Evolutionary conservation across 2,888 invertebrate genomes (phyloP).

Genomic region (Cheilosia scutellata): DNA sequence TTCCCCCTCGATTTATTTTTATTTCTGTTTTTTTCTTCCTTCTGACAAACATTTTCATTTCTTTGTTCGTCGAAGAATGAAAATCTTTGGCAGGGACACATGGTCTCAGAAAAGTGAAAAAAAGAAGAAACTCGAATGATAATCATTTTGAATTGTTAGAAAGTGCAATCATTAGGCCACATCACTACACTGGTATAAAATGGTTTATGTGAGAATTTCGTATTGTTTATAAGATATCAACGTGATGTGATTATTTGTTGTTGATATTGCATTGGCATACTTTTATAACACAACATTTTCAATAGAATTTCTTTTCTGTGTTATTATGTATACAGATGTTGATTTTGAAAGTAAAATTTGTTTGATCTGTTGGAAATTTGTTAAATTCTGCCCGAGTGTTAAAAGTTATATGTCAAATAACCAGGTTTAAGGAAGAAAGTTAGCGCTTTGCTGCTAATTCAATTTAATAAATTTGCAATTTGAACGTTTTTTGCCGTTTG

Average conservation of each 20-base stretch:
- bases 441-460: conserved; percentile 10
- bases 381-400: not conserved
- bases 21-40: not conserved
- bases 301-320: conserved; percentile 26
- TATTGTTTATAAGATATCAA: conserved; percentile 54
- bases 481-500: not conserved
- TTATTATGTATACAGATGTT: not conserved
- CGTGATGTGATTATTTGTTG: conserved; percentile 54
- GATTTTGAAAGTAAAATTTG: conserved; percentile 10
- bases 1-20: not conserved
- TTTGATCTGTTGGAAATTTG: not conserved
- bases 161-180: conserved; percentile 56
- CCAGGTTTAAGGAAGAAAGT: conserved; percentile 6
- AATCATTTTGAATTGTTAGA: conserved; percentile 50
- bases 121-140: conserved; percentile 17
- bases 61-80: not conserved
- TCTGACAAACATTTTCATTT: not conserved
- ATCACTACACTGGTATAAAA: not conserved
- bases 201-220: conserved; percentile 66
- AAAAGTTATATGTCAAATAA: not conserved
- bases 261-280: conserved; percentile 48
- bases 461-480: not conserved
- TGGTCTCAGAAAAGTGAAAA: conserved; percentile 18
- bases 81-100: conserved; percentile 27
- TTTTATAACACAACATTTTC: conserved; percentile 9